phyloP scores from a whole-genome alignment of 1,140 invertebrate genomes.

The Piezodorus guildinii region DNA sequence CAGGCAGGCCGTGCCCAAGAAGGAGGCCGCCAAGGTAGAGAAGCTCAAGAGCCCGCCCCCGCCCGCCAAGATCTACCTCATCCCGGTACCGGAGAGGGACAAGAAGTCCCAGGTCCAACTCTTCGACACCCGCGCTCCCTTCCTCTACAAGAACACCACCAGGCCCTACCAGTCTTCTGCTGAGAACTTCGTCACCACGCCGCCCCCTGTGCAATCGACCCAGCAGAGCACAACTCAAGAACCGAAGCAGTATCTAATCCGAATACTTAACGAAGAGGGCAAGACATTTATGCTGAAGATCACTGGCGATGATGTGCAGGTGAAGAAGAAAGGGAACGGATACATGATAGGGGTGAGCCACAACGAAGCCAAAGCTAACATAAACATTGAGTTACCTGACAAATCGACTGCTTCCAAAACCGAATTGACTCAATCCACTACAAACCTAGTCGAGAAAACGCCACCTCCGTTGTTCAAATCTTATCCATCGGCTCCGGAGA shows the following conservation, averaged over 20 bases:
- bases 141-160: not conserved
- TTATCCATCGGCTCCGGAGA: too few relatives aligned
- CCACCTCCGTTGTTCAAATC: too few relatives aligned
- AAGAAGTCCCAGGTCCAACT: not conserved
- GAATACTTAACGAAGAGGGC: not conserved
- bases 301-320: conserved; percentile 17
- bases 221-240: not conserved
- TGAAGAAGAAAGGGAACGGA: conserved; percentile 19
- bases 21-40: conserved; percentile 1
- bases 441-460: too few relatives aligned
- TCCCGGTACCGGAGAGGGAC: conserved; percentile 15
- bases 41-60: conserved; percentile 16
- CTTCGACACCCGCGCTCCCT: not conserved
- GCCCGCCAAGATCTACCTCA: conserved; percentile 21
- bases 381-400: conserved; percentile 18
- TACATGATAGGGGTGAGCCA: conserved; percentile 16
- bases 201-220: not conserved
- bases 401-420: not conserved
- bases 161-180: not conserved
- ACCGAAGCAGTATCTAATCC: not conserved
- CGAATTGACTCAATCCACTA: too few relatives aligned
- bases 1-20: not conserved
- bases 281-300: conserved; percentile 16
- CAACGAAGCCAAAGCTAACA: conserved; percentile 16
- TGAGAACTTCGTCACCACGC: not conserved